phyloP scores from a whole-genome alignment of 2,797 vertebrate genomes.

The Pygocentrus nattereri region DNA sequence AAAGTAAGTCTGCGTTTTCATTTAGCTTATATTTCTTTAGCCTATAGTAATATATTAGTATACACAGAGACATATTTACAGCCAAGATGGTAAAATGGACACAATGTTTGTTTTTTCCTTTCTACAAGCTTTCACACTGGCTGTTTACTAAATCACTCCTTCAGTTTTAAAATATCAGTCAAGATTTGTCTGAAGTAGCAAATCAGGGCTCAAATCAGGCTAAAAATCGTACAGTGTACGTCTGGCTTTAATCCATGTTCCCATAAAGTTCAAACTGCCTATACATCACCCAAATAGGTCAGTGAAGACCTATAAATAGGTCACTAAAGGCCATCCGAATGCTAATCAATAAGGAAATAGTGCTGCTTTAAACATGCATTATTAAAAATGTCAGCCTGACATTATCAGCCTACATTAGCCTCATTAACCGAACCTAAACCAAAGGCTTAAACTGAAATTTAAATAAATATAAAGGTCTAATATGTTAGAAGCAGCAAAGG shows the following conservation, averaged over 20 bases:
- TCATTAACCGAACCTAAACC: neutral
- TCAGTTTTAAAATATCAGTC: no score
- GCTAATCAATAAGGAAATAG: slow-evolving; percentile 2
- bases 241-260: neutral
- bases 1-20: no score
- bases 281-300: neutral
- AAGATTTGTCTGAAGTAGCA: no score
- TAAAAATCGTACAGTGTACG: no score
- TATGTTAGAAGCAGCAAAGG: neutral
- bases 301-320: neutral
- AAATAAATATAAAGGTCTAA: neutral
- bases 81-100: no score
- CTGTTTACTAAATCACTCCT: no score
- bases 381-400: neutral
- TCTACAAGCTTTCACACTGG: no score
- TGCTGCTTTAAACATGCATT: neutral
- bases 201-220: no score
- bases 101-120: no score
- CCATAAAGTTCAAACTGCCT: slow-evolving; percentile 6
- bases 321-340: slow-evolving; percentile 13
- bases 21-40: no score
- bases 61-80: no score
- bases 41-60: no score
- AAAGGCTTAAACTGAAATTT: neutral
- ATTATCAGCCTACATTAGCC: neutral